Evolutionary conservation across 1,140 invertebrate species (phyloP).

Genomic region (Hirudo medicinalis): DNA sequence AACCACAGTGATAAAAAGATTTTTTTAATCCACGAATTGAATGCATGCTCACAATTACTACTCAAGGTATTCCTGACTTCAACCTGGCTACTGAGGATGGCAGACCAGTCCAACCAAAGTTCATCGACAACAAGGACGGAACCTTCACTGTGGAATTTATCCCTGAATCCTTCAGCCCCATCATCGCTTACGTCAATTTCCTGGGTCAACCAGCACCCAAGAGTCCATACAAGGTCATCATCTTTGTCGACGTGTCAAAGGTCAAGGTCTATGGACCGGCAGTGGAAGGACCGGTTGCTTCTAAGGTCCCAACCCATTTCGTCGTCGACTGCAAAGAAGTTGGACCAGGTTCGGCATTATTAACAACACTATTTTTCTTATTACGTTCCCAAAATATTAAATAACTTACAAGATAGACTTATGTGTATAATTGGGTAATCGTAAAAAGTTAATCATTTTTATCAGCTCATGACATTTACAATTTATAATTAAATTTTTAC

Average conservation of each 20-base stretch:
- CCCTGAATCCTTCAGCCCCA: not conserved
- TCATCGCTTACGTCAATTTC: conserved; percentile 7
- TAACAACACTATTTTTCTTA: no score
- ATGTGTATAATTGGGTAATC: no score
- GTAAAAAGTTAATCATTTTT: no score
- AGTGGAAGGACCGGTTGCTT: conserved; percentile 39
- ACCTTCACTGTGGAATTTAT: conserved; percentile 17
- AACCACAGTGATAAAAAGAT: no score
- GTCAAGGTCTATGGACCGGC: conserved; percentile 40
- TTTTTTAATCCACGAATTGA: no score
- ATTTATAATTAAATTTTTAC: no score
- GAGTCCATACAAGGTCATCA: conserved; percentile 30
- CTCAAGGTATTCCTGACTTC: conserved; percentile 59
- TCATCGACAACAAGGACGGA: conserved; percentile 16
- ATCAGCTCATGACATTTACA: no score
- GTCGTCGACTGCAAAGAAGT: conserved; percentile 40
- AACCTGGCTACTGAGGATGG: conserved; percentile 27
- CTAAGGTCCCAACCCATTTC: conserved; percentile 36
- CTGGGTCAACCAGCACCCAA: conserved; percentile 10
- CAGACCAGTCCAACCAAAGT: conserved; percentile 1
- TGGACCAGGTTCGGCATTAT: conserved; percentile 33
- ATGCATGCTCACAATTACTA: conserved; percentile 31
- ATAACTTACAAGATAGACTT: no score
- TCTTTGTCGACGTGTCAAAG: conserved; percentile 20
- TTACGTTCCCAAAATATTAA: no score